Percentiles rank a stretch among this genome's conserved stretches.
Evolutionary conservation across 2,113 vertebrate genomes (phyloP).

Genomic region (Phaetusa simplex): DNA sequence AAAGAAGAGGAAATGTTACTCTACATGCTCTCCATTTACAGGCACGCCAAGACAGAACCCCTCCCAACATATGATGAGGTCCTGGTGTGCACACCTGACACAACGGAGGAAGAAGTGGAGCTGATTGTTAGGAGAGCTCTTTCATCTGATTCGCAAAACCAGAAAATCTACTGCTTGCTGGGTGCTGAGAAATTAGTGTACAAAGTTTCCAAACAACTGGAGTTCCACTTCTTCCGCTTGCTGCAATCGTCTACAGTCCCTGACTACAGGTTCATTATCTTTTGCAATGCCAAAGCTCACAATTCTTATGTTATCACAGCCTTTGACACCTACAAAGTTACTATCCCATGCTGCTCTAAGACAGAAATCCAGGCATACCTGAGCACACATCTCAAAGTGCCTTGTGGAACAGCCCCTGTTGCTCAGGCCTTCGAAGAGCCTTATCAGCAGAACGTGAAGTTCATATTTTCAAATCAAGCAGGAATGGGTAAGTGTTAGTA

Average conservation of each 20-base stretch:
- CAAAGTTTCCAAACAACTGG: conserved; percentile 72
- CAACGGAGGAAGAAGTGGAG: conserved; percentile 69
- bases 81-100: conserved; percentile 74
- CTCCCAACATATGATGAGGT: conserved; percentile 76
- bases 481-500: conserved; percentile 69
- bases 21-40: conserved; percentile 67
- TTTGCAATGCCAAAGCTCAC: conserved; percentile 71
- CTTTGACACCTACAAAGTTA: conserved; percentile 74
- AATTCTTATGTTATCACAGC: conserved; percentile 76
- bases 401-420: not conserved
- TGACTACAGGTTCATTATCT: conserved; percentile 68
- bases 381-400: conserved; percentile 60
- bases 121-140: conserved; percentile 65
- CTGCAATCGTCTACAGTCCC: conserved; percentile 37
- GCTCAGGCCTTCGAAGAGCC: conserved; percentile 56
- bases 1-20: conserved; percentile 65
- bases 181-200: conserved; percentile 75
- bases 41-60: conserved; percentile 60
- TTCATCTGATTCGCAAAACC: not conserved
- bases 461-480: conserved; percentile 73
- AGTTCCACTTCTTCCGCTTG: conserved; percentile 65
- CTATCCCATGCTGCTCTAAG: conserved; percentile 34
- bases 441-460: conserved; percentile 65
- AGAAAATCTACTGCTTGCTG: conserved; percentile 76
- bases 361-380: conserved; percentile 61